Evolutionary conservation across 1,140 invertebrate species (phyloP), one percentile per base, ranked within the genome.

Genomic region (Drosophila subobscura): DNA sequence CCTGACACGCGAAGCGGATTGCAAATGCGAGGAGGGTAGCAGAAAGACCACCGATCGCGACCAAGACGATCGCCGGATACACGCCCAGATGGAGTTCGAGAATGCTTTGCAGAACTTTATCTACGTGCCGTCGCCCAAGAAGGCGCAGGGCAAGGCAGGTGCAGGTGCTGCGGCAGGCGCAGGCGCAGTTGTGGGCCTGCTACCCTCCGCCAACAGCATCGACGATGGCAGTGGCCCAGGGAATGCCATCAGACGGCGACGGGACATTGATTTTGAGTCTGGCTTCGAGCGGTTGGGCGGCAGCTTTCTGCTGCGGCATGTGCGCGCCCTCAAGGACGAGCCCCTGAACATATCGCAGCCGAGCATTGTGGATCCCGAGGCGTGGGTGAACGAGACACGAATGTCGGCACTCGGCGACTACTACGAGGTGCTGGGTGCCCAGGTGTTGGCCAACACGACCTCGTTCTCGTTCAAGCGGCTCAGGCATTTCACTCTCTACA

Each of bases 401-500:
- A 56, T 66, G 81, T 83, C 88, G 40, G 7, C 63, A 2, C 45
- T 22, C 3, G 12, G 29, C 1, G 6, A 52, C 7, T 89, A 72
- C n/a, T 81, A 75, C n/a, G 75, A 55, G 44, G 27, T 64, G 5
- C 65, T 72, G n/a, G 49, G 63, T 0, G 49, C 45, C 2, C 33
- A 63, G 6, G 73, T 91, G 8, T 55, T 63, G 33, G 61, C 72
- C 2, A 77, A 63, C 20, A 77, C 83, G 6, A 92, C 81, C 0
- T 85, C 86, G n/a, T 93, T 94, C 58, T 92, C 92, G 0, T 93
- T 97, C 68, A 91, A 77, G 10, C 93, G 94, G 14, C 91, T 97
- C 59, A 93, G 93, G 12, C 96, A 97, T 91, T 97, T 94, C 90
- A 94, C 95, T 0, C 91, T 92, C 23, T 97, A 97, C 89, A 94